Evolutionary conservation across 23 tunicate genomes (phyloP).

Genomic region (Trididemnum clinides): DNA sequence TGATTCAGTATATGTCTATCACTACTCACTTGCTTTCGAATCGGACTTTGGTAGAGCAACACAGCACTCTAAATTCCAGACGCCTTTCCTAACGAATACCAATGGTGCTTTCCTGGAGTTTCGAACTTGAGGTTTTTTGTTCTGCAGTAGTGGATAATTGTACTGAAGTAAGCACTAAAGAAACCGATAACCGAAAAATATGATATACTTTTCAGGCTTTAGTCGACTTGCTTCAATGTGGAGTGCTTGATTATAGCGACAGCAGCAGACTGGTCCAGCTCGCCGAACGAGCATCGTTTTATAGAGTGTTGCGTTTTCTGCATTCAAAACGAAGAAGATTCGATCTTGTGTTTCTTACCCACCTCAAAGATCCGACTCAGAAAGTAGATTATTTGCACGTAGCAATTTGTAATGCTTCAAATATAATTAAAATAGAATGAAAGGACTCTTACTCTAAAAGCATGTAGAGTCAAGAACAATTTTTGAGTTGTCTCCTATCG

Average conservation of each 20-base stretch:
- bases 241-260: slow-evolving; percentile 53
- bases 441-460: no score
- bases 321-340: slow-evolving; percentile 55
- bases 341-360: slow-evolving; percentile 72
- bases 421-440: background rate
- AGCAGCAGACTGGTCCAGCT: slow-evolving; percentile 44
- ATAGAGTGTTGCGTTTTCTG: slow-evolving; percentile 65
- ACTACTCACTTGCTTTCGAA: no score
- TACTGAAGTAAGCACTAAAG: no score
- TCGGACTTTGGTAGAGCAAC: no score
- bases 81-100: no score
- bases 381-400: slow-evolving; percentile 17
- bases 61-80: no score
- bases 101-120: no score
- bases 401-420: background rate
- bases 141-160: no score
- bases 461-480: background rate
- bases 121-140: no score
- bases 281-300: slow-evolving; percentile 78
- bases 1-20: no score
- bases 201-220: slow-evolving; percentile 72
- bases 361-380: slow-evolving; percentile 76
- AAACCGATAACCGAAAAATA: no score
- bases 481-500: no score
- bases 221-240: slow-evolving; percentile 69